A percentile compares a stretch with the other conserved stretches of the same genome.
These are phyloP conservation scores for Chorisops tibialis DNA, from an alignment of 2,888 invertebrate genomes.

Conservation along the genomic window DNA sequence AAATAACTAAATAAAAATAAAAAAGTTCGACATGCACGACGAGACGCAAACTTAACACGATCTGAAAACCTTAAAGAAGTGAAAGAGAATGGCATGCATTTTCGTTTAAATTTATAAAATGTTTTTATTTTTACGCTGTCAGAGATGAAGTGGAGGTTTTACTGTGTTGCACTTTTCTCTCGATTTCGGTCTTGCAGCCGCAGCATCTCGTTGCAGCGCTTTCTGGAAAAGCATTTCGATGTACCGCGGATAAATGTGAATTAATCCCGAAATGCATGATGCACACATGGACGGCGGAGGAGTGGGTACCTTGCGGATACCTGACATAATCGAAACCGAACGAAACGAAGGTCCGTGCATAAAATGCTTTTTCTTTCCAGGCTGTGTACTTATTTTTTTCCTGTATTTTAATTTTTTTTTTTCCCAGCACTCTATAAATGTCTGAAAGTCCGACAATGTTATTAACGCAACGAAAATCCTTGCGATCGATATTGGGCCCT, in stretches of 20 bases:
- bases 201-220: conserved; percentile 9
- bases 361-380: not conserved
- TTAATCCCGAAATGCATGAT: conserved; percentile 34
- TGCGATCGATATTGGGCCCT: conserved; percentile 18
- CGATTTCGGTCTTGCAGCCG: not conserved
- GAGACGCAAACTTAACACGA: conserved; percentile 4
- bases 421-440: conserved; percentile 4
- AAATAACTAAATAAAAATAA: no score
- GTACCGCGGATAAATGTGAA: conserved; percentile 38
- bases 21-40: not conserved
- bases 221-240: conserved; percentile 37
- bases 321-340: conserved; percentile 10
- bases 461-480: conserved; percentile 10
- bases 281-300: no score
- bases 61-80: conserved; percentile 3
- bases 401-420: no score
- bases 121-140: not conserved
- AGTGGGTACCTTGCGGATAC: not conserved
- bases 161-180: conserved; percentile 4
- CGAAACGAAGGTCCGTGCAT: not conserved
- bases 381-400: no score
- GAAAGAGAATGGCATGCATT: conserved; percentile 16
- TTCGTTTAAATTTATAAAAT: conserved; percentile 16
- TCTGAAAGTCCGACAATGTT: conserved; percentile 22
- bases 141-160: conserved; percentile 1